Conservation (phyloP, 2,797 vertebrate genomes). For the Coluber constrictor region DNA sequence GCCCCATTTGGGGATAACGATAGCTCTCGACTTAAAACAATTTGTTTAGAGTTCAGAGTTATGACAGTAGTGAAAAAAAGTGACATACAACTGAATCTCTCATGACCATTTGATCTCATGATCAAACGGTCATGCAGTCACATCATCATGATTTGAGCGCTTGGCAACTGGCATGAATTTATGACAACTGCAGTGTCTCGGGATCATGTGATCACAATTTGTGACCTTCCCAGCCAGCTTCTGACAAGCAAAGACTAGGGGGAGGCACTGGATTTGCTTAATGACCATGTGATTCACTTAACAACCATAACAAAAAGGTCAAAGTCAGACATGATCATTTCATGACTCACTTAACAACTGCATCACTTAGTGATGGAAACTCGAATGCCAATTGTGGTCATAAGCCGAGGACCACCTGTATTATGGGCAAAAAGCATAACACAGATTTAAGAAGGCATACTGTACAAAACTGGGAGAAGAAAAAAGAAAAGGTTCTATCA, state of each 20-base stretch:
- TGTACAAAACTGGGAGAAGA: slow-evolving; percentile 42
- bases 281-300: background rate
- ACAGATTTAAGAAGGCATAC: slow-evolving; percentile 15
- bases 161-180: background rate
- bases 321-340: background rate
- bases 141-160: background rate
- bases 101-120: background rate
- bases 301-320: background rate
- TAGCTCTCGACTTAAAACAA: background rate
- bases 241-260: background rate
- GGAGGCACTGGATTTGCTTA: background rate
- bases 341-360: background rate
- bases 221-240: background rate
- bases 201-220: background rate
- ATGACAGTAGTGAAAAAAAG: background rate
- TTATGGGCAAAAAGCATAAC: slow-evolving; percentile 30
- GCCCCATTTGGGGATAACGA: slow-evolving; percentile 48
- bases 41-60: background rate
- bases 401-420: background rate
- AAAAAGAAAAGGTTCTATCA: slow-evolving; percentile 49
- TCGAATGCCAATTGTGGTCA: background rate
- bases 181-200: background rate
- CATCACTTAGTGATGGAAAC: background rate
- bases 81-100: background rate
- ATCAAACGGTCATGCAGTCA: background rate